Percentiles rank a stretch among this genome's conserved stretches.
phyloP scores from a whole-genome alignment of 2,113 vertebrate genomes.

The Crotalus horridus region DNA sequence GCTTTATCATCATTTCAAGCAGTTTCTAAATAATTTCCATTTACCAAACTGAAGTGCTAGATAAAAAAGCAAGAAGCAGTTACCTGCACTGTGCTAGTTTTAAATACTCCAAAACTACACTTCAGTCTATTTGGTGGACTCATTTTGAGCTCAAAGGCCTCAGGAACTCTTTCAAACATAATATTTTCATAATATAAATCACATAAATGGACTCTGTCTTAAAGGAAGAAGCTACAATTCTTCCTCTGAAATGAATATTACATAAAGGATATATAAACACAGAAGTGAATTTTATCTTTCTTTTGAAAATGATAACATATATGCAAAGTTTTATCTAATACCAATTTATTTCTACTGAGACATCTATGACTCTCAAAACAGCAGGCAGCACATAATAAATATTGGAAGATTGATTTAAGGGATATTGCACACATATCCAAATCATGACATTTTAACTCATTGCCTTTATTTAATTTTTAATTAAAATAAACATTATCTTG shows the following conservation, averaged over 20 bases:
- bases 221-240: background rate
- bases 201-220: background rate
- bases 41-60: background rate
- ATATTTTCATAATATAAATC: background rate
- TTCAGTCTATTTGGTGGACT: background rate
- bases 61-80: background rate
- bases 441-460: background rate
- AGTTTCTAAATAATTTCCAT: background rate
- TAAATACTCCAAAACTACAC: background rate
- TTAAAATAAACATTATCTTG: background rate
- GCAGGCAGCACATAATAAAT: background rate
- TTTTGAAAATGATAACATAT: conserved; percentile 4
- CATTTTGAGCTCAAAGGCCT: background rate
- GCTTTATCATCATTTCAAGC: background rate
- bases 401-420: background rate
- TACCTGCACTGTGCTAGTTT: background rate
- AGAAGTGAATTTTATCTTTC: background rate
- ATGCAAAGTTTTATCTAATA: background rate
- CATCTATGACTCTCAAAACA: background rate
- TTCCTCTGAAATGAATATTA: background rate
- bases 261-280: background rate
- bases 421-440: background rate
- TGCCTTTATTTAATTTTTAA: conserved; percentile 15
- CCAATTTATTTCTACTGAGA: background rate
- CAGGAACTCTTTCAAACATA: background rate